Base-by-base conservation (phyloP, 2,797 vertebrate species). In the Picus viridis region DNA sequence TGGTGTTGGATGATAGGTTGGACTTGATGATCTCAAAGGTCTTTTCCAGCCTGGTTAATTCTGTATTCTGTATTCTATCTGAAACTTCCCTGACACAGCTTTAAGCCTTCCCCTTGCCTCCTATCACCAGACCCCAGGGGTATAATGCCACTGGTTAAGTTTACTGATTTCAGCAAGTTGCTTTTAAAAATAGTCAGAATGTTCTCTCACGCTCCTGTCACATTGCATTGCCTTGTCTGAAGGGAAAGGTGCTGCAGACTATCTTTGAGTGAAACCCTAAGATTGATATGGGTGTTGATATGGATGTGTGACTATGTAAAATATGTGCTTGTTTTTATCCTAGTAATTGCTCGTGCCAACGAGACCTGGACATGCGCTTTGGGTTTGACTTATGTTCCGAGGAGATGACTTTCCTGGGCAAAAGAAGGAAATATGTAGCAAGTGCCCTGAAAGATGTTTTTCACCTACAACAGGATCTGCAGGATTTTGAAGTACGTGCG, bases 351-450 rank as follows among this genome's bases (percentile, higher is more conserved):
- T 92, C 74, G 0, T 94, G 98, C 49, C 64, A 92, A 5, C 80
- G 89, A 63, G 91, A 92, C 0, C 92, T 98, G 69, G 97, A 98
- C 14, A 98, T 99, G 83, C 98, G 98, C 70, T 97, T 99, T 83
- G 98, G 98, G 39, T 98, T 98, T 91, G 97, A 95, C 75, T 95
- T 99, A 53, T 98, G 98, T 71, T 72, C 84, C 8, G 95, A 97
- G 47, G 98, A 99, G 92, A 97, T 97, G 89, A 76, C 73, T 41
- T 99, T 98, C 92, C 91, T 99, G 89, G 69, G 87, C 76, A 98
- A 98, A 95, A 98, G 98, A 63, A 98, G 96, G 86, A 93, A 39
- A 68, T 89, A 98, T 0, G 98, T 97, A 53, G 97, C 97, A 14
- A 78, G 96, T 45, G 97, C 98, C 3, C 71, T 99, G 57, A 98